A percentile compares a stretch with the other conserved stretches of the same genome.
Evolutionary conservation across 2,888 invertebrate species (phyloP).

Genomic region (Ennomos erosarius): DNA sequence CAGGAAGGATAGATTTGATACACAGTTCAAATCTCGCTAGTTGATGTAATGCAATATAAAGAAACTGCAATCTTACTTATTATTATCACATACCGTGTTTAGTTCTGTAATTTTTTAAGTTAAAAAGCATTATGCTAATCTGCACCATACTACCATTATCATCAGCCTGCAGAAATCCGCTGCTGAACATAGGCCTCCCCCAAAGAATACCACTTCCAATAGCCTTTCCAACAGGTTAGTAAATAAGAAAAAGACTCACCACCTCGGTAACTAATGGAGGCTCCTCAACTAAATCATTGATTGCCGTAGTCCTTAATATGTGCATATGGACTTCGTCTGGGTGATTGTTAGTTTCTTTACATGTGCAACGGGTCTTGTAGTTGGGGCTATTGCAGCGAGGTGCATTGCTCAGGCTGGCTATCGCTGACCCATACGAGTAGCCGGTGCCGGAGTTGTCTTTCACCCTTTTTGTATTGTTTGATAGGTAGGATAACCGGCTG

Average conservation of each 20-base stretch:
- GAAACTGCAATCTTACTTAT: too few relatives aligned
- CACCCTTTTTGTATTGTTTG: slow-evolving; percentile 68
- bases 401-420: slow-evolving; percentile 59
- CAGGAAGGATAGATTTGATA: too few relatives aligned
- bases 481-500: slow-evolving; percentile 65
- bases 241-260: slow-evolving; percentile 61
- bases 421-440: slow-evolving; percentile 73
- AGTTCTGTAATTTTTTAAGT: too few relatives aligned
- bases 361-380: slow-evolving; percentile 54
- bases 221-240: too few relatives aligned
- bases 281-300: slow-evolving; percentile 61
- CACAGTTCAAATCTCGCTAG: too few relatives aligned
- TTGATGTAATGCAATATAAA: too few relatives aligned
- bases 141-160: too few relatives aligned
- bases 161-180: too few relatives aligned
- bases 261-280: slow-evolving; percentile 48
- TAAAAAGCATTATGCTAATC: too few relatives aligned
- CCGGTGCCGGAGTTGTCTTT: slow-evolving; percentile 77
- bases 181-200: too few relatives aligned
- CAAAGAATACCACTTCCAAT: too few relatives aligned
- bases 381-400: slow-evolving; percentile 48
- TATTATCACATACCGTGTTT: too few relatives aligned
- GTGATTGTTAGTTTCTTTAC: slow-evolving; percentile 44
- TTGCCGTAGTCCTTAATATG: slow-evolving; percentile 71
- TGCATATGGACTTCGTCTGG: slow-evolving; percentile 50